phyloP scores from a whole-genome alignment of 2,797 vertebrate genomes.

The Taeniopygia guttata region DNA sequence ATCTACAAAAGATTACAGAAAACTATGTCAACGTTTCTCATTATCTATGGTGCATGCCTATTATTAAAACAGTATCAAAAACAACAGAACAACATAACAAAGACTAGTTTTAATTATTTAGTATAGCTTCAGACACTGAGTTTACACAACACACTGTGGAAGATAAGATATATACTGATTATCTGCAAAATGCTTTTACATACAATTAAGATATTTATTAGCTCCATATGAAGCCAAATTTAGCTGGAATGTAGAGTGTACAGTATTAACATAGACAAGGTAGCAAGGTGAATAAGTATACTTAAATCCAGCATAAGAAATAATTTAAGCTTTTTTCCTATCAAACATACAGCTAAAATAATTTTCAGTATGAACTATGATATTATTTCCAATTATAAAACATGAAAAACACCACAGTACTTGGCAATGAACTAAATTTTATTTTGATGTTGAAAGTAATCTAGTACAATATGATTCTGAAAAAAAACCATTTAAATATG shows the following conservation, averaged over 20 bases:
- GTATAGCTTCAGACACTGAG: background rate
- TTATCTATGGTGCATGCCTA: background rate
- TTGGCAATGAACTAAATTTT: background rate
- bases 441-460: background rate
- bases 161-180: background rate
- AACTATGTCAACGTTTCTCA: background rate
- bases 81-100: background rate
- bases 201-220: background rate
- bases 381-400: background rate
- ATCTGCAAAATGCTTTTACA: background rate
- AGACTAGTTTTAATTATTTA: background rate
- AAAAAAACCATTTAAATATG: background rate
- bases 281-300: background rate
- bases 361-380: background rate
- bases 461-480: background rate
- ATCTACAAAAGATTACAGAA: constrained; percentile 77
- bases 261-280: background rate
- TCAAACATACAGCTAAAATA: background rate
- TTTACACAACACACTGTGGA: background rate
- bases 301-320: background rate
- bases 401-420: background rate
- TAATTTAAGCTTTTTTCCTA: background rate
- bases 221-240: background rate
- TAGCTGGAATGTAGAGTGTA: background rate
- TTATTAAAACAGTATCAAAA: background rate